Conservation (phyloP, 2,113 vertebrate species). For the Pagrus major region DNA sequence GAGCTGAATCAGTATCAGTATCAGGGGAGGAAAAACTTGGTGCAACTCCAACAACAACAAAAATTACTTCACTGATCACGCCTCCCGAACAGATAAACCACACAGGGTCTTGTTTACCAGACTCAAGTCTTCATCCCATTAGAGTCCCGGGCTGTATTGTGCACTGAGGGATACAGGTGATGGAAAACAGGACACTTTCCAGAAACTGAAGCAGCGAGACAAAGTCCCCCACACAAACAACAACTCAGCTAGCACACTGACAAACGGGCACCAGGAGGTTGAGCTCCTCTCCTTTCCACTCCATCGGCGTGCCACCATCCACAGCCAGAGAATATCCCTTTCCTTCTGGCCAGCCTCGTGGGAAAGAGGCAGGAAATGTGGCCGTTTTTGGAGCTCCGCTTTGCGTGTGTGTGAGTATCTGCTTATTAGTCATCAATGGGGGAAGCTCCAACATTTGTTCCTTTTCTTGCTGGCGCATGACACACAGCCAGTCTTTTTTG, state of each 20-base stretch:
- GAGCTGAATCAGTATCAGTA: no score
- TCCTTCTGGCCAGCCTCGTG: slow-evolving; percentile 75
- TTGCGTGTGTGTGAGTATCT: slow-evolving; percentile 29
- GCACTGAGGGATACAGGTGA: slow-evolving; percentile 43
- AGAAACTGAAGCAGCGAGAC: slow-evolving; percentile 38
- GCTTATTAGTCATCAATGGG: slow-evolving; percentile 77
- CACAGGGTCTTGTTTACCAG: slow-evolving; percentile 7
- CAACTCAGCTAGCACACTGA: slow-evolving; percentile 20
- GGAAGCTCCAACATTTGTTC: slow-evolving; percentile 78
- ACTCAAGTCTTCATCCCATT: background rate
- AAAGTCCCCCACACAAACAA: slow-evolving; percentile 38
- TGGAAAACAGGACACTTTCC: slow-evolving; percentile 53
- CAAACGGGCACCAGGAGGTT: slow-evolving; percentile 46
- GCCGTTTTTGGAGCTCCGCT: slow-evolving; percentile 60
- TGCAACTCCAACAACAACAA: background rate
- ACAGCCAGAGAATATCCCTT: slow-evolving; percentile 74
- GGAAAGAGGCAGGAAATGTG: slow-evolving; percentile 75
- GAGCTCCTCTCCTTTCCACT: slow-evolving; percentile 46
- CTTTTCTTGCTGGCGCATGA: slow-evolving; percentile 71
- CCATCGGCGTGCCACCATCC: slow-evolving; percentile 41
- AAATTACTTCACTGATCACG: slow-evolving; percentile 5
- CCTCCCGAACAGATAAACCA: slow-evolving; percentile 19
- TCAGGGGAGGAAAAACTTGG: background rate
- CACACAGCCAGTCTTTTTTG: slow-evolving; percentile 68
- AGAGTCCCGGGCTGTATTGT: slow-evolving; percentile 11